A percentile compares a stretch with the other conserved stretches of the same genome.
These are phyloP conservation scores for Thamnophis elegans DNA, from an alignment of 2,797 vertebrate genomes.

Conservation along the genomic window DNA sequence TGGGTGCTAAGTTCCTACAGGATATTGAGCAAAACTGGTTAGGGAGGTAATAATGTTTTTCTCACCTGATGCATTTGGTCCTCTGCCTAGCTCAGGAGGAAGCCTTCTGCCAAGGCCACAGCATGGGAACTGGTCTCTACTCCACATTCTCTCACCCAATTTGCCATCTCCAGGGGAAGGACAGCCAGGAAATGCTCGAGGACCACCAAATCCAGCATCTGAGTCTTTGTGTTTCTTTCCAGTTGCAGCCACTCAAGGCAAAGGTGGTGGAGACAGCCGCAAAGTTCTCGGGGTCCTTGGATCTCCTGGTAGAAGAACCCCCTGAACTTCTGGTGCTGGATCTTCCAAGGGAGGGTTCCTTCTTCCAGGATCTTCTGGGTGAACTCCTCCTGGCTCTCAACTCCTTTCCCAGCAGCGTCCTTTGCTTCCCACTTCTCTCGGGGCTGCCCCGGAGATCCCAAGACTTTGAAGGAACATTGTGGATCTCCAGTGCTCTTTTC, in stretches of 20 bases:
- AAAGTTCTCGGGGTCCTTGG: background rate
- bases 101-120: background rate
- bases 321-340: background rate
- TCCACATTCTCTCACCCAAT: background rate
- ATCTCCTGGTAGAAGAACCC: background rate
- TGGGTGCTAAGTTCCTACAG: too few relatives aligned
- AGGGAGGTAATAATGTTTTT: background rate
- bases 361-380: background rate
- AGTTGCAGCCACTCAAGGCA: background rate
- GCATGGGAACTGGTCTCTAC: background rate
- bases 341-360: background rate
- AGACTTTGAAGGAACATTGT: background rate
- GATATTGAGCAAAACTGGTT: background rate
- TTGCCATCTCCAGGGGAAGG: background rate
- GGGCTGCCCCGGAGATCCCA: background rate
- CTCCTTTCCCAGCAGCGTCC: background rate
- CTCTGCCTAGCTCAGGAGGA: background rate
- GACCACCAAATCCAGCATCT: background rate
- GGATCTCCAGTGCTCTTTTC: background rate
- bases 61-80: background rate
- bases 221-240: background rate
- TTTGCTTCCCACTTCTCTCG: background rate
- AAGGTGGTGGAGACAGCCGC: background rate
- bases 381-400: background rate
- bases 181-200: background rate